phyloP scores from a whole-genome alignment of 1,140 invertebrate species.

The Carposina sasakii region DNA sequence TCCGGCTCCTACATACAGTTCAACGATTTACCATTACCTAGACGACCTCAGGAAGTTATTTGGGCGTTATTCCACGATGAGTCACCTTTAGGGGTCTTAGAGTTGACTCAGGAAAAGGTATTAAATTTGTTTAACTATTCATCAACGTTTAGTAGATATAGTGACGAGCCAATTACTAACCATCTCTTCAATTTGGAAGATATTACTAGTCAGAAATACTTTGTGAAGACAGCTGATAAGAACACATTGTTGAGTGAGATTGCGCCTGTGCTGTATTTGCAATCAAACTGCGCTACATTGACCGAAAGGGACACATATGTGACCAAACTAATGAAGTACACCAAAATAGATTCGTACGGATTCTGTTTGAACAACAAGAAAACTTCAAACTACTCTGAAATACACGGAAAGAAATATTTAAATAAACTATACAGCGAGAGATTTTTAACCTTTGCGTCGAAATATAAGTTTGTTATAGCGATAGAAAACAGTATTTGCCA shows the following conservation, averaged over 20 bases:
- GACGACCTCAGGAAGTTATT: constrained; percentile 63
- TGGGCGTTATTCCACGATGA: constrained; percentile 91
- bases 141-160: constrained; percentile 81
- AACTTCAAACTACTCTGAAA: constrained; percentile 72
- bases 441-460: constrained; percentile 74
- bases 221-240: neutral
- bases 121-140: constrained; percentile 68
- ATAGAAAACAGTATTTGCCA: constrained; percentile 87
- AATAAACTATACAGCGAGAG: too few relatives aligned
- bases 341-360: constrained; percentile 79
- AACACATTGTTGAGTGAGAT: constrained; percentile 36
- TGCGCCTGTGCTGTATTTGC: constrained; percentile 80
- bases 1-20: constrained; percentile 81
- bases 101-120: constrained; percentile 73
- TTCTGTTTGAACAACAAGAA: constrained; percentile 77
- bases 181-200: constrained; percentile 71
- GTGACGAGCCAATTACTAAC: constrained; percentile 79
- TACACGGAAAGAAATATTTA: too few relatives aligned
- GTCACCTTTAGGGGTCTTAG: constrained; percentile 87
- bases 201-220: neutral
- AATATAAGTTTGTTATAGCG: constrained; percentile 85
- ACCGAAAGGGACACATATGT: constrained; percentile 81
- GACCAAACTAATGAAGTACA: constrained; percentile 78
- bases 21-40: constrained; percentile 80
- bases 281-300: constrained; percentile 82